Evolutionary conservation across 2,888 invertebrate genomes (phyloP), one percentile per base, ranked within the genome.

Genomic region (Acrocera orbiculus): DNA sequence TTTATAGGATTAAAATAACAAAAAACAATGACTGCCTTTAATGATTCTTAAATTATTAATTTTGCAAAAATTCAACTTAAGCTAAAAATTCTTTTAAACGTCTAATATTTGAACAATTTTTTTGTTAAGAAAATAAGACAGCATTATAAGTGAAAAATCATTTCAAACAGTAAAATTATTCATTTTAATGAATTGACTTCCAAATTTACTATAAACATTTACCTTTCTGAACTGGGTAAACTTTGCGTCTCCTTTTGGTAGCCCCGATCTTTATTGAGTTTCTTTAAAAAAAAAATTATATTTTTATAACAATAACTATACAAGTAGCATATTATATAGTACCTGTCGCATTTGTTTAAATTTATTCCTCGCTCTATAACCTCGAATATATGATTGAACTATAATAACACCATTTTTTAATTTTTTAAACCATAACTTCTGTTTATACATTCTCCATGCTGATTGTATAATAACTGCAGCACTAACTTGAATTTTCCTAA

Each of bases 371-470:
- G 76, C 63, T 24, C 73, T 53, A 45, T 65, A 70, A 1, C 85
- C 85, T 16, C 79, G 61, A 7, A 75, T 71, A 44, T 68, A 67
- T 2, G 83, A 76, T 55, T 89, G 86, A 51, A 89, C 70, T 13
- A 59, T 51, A 4, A 76, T 52, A 11, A 75, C 54, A 5, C 70
- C 69, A 7, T 54, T 51, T 28, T 68, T 66, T 7, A 86, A 56
- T 37, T 70, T 70, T 38, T 66, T 58, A 54, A 71, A 78, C 72
- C 77, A 77, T 31, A 65, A 64, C 4, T 77, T 66, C 17, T 67
- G 69, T 36, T 67, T 67, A 45, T 72, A 72, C 16, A 77, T 74
- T 35, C 81, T 67, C 77, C 81, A 89, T 50, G 69, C 69, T 30
- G 78, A 69, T 54, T 93, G 92, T 34, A 93, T 75, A 32, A 71